A percentile compares a stretch with the other conserved stretches of the same genome.
Conservation (phyloP, 53 echinoderm and acorn worm species). For the Holothuria leucospilota region DNA sequence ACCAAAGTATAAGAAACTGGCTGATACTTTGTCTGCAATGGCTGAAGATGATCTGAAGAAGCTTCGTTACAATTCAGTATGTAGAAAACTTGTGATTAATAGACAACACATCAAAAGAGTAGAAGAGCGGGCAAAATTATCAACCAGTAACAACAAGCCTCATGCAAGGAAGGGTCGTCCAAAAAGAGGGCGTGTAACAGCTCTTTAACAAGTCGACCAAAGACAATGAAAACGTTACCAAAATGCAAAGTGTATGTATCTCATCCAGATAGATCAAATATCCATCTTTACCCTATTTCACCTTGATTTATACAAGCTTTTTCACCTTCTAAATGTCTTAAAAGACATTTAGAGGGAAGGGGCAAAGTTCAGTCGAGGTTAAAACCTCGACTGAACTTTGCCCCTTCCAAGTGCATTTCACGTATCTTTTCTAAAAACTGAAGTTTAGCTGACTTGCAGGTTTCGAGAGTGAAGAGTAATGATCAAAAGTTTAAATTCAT, state of each 20-base stretch:
- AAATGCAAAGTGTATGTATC: slow-evolving; percentile 31
- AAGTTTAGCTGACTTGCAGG: too few relatives aligned
- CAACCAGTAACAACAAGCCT: not conserved
- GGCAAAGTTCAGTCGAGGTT: too few relatives aligned
- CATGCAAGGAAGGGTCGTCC: slow-evolving; percentile 8
- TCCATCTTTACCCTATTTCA: too few relatives aligned
- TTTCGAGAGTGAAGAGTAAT: too few relatives aligned
- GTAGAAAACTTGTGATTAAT: slow-evolving; percentile 17
- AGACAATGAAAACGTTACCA: slow-evolving; percentile 16
- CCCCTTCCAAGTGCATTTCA: too few relatives aligned
- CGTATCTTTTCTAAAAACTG: too few relatives aligned
- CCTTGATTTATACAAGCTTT: too few relatives aligned
- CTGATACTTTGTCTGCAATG: not conserved
- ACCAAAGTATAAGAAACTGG: slow-evolving; percentile 11
- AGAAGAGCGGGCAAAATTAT: not conserved
- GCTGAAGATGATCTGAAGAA: slow-evolving; percentile 15
- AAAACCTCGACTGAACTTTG: too few relatives aligned
- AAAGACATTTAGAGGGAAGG: too few relatives aligned
- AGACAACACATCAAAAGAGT: slow-evolving; percentile 24
- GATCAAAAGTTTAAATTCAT: too few relatives aligned
- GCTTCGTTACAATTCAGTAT: slow-evolving; percentile 6
- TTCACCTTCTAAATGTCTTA: too few relatives aligned
- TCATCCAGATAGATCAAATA: slow-evolving; percentile 34
- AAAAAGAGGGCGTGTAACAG: slow-evolving; percentile 14
- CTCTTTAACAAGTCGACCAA: not conserved